Conservation (phyloP, 1,140 invertebrate genomes). For the Nautilus pompilius region DNA sequence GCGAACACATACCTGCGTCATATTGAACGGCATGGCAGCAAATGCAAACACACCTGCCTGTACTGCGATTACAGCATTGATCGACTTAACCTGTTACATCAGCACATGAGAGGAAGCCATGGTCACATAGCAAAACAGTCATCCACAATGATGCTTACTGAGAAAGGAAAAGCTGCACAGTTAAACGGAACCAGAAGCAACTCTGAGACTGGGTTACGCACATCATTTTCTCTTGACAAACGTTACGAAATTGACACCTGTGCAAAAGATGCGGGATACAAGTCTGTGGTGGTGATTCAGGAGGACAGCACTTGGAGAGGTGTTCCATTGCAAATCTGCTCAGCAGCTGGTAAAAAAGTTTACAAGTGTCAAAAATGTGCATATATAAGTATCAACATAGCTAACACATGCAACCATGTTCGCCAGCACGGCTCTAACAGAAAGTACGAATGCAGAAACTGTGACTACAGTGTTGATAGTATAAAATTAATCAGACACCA, state of each 20-base stretch:
- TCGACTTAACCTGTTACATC: slow-evolving; percentile 39
- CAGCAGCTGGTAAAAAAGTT: slow-evolving; percentile 27
- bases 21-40: slow-evolving; percentile 43
- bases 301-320: slow-evolving; percentile 30
- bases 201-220: too few species aligned
- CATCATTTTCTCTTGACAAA: too few species aligned
- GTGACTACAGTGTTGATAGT: slow-evolving; percentile 36
- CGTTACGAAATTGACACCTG: too few species aligned
- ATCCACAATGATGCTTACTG: too few species aligned
- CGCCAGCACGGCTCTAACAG: slow-evolving; percentile 30
- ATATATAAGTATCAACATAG: slow-evolving; percentile 33
- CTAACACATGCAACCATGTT: slow-evolving; percentile 34
- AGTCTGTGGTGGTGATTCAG: slow-evolving; percentile 13
- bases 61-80: slow-evolving; percentile 51
- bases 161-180: slow-evolving; percentile 11
- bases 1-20: slow-evolving; percentile 41
- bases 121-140: slow-evolving; percentile 23
- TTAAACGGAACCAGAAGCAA: background rate
- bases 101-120: slow-evolving; percentile 45
- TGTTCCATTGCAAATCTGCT: slow-evolving; percentile 29
- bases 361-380: slow-evolving; percentile 42
- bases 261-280: background rate
- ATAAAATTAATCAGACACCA: slow-evolving; percentile 33
- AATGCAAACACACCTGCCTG: slow-evolving; percentile 36
- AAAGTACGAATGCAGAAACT: slow-evolving; percentile 37